phyloP scores from a whole-genome alignment of 37 sponge, comb jelly and placozoan species.

The Petrosia ficiformis region DNA sequence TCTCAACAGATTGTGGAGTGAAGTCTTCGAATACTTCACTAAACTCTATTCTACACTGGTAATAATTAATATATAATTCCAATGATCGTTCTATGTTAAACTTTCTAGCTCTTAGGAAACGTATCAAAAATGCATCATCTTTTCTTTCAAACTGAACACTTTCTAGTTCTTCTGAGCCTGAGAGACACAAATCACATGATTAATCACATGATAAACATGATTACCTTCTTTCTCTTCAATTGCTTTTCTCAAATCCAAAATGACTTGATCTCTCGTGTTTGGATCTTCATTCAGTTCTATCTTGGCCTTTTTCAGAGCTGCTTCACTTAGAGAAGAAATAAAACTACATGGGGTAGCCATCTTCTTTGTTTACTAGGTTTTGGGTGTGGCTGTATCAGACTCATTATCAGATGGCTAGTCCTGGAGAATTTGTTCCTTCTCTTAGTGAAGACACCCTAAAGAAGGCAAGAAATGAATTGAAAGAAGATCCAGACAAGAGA shows the following conservation, averaged over 20 bases:
- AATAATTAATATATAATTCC: slow-evolving; percentile 43
- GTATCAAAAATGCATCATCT: slow-evolving; percentile 49
- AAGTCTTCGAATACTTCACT: slow-evolving; percentile 41
- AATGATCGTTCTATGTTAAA: slow-evolving; percentile 57
- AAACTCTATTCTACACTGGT: slow-evolving; percentile 32
- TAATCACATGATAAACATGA: no score
- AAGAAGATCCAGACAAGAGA: slow-evolving; percentile 15
- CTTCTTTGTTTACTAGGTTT: no score
- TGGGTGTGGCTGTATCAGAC: no score
- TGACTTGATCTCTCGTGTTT: neutral
- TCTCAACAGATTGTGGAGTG: slow-evolving; percentile 3
- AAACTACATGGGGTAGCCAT: no score
- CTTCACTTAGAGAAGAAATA: slow-evolving; percentile 14
- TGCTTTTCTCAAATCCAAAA: slow-evolving; percentile 1
- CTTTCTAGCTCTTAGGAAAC: slow-evolving; percentile 58
- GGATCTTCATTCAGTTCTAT: slow-evolving; percentile 37
- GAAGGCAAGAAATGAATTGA: slow-evolving; percentile 40
- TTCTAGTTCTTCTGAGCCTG: neutral
- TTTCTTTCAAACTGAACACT: neutral
- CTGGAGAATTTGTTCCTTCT: no score
- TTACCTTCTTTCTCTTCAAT: slow-evolving; percentile 9
- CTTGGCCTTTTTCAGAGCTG: slow-evolving; percentile 35
- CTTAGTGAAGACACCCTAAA: slow-evolving; percentile 26
- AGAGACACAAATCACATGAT: no score
- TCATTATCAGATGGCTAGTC: no score